Evolutionary conservation across 2,797 vertebrate genomes (phyloP).

Genomic region (Pachyuromys duprasi): DNA sequence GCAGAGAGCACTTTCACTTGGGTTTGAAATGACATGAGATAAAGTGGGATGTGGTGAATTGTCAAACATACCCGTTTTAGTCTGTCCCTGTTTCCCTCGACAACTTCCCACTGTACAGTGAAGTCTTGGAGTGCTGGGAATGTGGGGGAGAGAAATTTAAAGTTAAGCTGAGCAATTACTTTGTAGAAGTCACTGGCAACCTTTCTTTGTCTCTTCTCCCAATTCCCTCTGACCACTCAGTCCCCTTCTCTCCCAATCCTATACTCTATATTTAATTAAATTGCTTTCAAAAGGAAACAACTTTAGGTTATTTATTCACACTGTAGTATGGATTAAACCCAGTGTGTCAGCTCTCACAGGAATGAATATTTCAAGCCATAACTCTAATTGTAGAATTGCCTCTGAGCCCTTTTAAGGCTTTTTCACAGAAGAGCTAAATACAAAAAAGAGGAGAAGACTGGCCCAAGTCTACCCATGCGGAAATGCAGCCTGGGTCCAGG

Average conservation of each 20-base stretch:
- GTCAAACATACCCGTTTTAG: not conserved
- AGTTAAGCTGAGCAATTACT: not conserved
- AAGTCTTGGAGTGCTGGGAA: not conserved
- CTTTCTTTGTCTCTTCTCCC: not conserved
- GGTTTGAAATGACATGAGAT: not conserved
- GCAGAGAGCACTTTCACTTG: not conserved
- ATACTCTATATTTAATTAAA: conserved; percentile 28
- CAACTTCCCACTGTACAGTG: not conserved
- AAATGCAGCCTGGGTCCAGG: conserved; percentile 37
- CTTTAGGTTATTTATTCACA: conserved; percentile 24
- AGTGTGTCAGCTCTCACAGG: conserved; percentile 37
- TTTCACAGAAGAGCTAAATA: conserved; percentile 44
- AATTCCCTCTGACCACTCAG: not conserved
- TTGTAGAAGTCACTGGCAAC: not conserved
- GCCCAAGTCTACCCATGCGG: not conserved
- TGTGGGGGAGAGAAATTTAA: not conserved
- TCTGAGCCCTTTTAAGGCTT: conserved; percentile 44
- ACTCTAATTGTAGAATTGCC: conserved; percentile 41
- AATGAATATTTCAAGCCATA: conserved; percentile 48
- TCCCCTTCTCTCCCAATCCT: not conserved
- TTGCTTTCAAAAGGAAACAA: conserved; percentile 49
- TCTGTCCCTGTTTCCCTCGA: not conserved
- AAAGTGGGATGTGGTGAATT: not conserved
- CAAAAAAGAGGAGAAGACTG: not conserved
- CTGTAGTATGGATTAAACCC: conserved; percentile 55